These are phyloP conservation scores for Aphelenchoides avenae DNA, from an alignment of 1,140 invertebrate genomes.

Conservation along the genomic window DNA sequence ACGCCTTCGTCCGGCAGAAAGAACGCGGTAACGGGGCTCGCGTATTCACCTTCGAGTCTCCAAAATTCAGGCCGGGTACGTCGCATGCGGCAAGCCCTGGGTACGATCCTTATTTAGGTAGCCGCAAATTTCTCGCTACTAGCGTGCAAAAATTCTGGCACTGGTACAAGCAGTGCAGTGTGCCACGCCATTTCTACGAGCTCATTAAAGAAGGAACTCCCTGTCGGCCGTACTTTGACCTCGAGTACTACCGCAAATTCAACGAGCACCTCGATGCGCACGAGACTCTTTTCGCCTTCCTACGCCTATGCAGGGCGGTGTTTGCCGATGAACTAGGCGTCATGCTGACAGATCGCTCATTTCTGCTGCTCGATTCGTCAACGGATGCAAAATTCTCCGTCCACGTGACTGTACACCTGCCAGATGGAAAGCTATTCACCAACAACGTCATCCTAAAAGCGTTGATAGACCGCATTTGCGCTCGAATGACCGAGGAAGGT, in stretches of 20 bases:
- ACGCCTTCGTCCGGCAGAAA: no score
- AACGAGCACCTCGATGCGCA: conserved; percentile 64
- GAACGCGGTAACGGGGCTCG: no score
- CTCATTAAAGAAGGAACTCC: conserved; percentile 66
- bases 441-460: conserved; percentile 66
- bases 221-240: conserved; percentile 70
- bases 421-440: conserved; percentile 62
- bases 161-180: conserved; percentile 11
- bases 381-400: conserved; percentile 67
- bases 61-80: conserved; percentile 19
- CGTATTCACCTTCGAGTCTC: conserved; percentile 16
- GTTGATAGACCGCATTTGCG: conserved; percentile 64
- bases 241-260: conserved; percentile 65
- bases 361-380: conserved; percentile 68
- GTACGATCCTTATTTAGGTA: conserved; percentile 7
- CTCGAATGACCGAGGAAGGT: conserved; percentile 36
- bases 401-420: conserved; percentile 67
- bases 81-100: not conserved
- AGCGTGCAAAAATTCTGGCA: conserved; percentile 14
- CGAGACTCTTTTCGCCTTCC: conserved; percentile 14
- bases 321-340: not conserved
- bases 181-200: conserved; percentile 64
- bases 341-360: conserved; percentile 42
- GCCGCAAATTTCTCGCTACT: conserved; percentile 9
- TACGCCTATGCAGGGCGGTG: not conserved